A percentile compares a stretch with the other conserved stretches of the same genome.
These are phyloP conservation scores for Pseudocheirus occidentalis DNA, from an alignment of 2,797 vertebrate genomes.

Conservation along the genomic window DNA sequence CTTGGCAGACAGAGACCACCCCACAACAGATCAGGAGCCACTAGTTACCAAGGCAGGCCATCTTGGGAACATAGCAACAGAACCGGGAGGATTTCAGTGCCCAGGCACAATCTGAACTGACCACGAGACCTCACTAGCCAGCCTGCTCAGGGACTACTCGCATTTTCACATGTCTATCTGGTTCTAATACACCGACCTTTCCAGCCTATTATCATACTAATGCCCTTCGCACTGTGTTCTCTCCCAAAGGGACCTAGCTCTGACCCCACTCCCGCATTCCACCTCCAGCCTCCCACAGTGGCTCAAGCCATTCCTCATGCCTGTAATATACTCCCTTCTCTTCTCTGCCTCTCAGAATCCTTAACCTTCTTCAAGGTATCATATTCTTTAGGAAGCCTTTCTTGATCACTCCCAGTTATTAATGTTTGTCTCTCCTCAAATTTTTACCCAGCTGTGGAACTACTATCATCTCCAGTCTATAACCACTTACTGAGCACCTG, in stretches of 20 bases:
- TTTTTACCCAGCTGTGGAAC: neutral
- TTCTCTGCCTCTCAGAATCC: neutral
- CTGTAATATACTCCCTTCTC: neutral
- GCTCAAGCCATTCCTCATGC: neutral
- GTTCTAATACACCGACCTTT: neutral
- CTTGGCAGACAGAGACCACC: neutral
- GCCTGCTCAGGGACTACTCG: fast-evolving
- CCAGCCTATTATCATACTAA: neutral
- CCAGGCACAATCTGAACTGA: neutral
- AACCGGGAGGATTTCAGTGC: neutral
- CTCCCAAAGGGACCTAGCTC: neutral
- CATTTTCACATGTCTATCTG: neutral
- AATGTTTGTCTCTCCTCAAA: neutral
- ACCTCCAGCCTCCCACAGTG: neutral
- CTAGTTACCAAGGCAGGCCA: neutral
- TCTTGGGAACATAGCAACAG: neutral
- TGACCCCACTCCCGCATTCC: neutral
- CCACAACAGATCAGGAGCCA: neutral
- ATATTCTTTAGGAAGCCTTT: neutral
- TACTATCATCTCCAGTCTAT: neutral
- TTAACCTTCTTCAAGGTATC: neutral
- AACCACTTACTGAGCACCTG: neutral
- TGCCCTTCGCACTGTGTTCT: neutral
- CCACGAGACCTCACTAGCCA: neutral
- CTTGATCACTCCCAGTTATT: neutral